These are phyloP conservation scores for Ceratina australensis DNA, from an alignment of 1,140 invertebrate genomes.

Conservation along the genomic window DNA sequence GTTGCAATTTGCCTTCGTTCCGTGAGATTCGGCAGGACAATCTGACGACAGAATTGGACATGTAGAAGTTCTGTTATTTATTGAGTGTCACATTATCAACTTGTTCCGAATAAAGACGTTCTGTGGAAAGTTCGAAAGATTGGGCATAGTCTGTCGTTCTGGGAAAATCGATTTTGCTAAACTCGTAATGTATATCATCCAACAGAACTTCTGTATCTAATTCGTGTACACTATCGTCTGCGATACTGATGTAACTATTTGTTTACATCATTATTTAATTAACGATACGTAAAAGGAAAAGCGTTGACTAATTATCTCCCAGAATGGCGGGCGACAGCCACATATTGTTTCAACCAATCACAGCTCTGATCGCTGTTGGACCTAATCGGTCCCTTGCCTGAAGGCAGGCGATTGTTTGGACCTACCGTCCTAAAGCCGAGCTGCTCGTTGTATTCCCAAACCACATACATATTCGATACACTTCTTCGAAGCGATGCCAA, in stretches of 20 bases:
- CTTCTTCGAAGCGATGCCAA: too few relatives aligned
- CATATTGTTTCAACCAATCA: constrained; percentile 81
- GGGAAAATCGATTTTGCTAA: constrained; percentile 35
- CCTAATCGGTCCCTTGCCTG: constrained; percentile 78
- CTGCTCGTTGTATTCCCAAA: constrained; percentile 47
- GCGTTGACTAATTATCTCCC: constrained; percentile 53
- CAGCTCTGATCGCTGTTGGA: constrained; percentile 80
- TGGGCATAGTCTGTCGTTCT: constrained; percentile 72
- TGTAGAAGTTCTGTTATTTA: constrained; percentile 79
- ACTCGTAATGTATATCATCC: too few relatives aligned
- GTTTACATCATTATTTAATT: neutral
- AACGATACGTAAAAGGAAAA: neutral
- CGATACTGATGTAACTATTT: neutral
- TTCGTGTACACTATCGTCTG: neutral
- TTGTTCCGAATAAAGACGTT: constrained; percentile 76
- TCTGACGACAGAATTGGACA: constrained; percentile 72
- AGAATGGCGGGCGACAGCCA: constrained; percentile 73
- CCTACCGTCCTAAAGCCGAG: constrained; percentile 77
- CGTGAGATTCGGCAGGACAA: constrained; percentile 65
- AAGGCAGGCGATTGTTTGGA: constrained; percentile 81
- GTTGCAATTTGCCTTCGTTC: constrained; percentile 16
- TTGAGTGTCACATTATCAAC: constrained; percentile 78
- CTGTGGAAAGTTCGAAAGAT: constrained; percentile 74
- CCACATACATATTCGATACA: constrained; percentile 14
- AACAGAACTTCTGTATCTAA: too few relatives aligned